phyloP scores from a whole-genome alignment of 2,888 invertebrate species.

The Drosophila testacea region DNA sequence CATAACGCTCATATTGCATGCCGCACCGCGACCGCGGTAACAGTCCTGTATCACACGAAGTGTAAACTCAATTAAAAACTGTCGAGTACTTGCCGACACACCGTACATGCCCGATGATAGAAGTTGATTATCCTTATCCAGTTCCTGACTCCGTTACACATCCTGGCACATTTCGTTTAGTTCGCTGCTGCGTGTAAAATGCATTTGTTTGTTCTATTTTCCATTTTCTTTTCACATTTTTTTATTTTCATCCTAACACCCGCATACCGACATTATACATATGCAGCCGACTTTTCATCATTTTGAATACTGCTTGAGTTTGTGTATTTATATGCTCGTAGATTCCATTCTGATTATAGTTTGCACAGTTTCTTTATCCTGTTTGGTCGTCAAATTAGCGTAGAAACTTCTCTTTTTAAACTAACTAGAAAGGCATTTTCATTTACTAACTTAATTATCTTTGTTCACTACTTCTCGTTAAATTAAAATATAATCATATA shows the following conservation, averaged over 20 bases:
- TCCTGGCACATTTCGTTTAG: conserved; percentile 40
- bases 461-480: background rate
- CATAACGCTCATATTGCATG: conserved; percentile 62
- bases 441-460: background rate
- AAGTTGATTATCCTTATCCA: conserved; percentile 71
- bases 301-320: conserved; percentile 1
- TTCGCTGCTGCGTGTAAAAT: conserved; percentile 27
- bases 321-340: conserved; percentile 11
- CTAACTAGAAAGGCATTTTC: background rate
- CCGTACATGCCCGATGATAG: conserved; percentile 56
- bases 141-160: conserved; percentile 45
- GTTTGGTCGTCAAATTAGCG: conserved; percentile 19
- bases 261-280: conserved; percentile 17
- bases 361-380: conserved; percentile 8
- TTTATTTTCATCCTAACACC: conserved; percentile 5
- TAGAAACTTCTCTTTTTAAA: conserved; percentile 2
- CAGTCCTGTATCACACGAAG: conserved; percentile 52
- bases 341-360: conserved; percentile 33
- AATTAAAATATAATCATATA: background rate
- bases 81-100: conserved; percentile 61
- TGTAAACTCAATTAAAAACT: conserved; percentile 81
- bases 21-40: conserved; percentile 20
- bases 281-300: conserved; percentile 8
- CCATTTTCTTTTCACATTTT: conserved; percentile 10
- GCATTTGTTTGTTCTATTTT: conserved; percentile 47